Evolutionary conservation across 2,113 vertebrate genomes (phyloP).

Genomic region (Pseudorectes ferrugineus): DNA sequence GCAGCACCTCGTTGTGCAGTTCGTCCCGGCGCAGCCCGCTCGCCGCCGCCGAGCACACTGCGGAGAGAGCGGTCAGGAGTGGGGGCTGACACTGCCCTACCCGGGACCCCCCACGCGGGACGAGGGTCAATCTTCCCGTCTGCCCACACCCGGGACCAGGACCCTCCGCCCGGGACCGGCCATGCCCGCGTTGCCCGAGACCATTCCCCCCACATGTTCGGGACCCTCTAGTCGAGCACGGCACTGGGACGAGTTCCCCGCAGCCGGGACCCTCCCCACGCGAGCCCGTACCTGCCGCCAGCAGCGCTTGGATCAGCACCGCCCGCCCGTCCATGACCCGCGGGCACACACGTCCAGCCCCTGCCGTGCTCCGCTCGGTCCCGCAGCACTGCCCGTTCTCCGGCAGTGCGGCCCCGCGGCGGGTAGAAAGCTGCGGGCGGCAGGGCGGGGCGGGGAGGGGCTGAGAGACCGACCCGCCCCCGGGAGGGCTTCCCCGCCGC

Average conservation of each 20-base stretch:
- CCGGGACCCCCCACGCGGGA: not conserved
- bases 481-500: not conserved
- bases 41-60: constrained; percentile 59
- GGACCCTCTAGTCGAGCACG: not conserved
- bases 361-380: not conserved
- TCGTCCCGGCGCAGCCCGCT: constrained; percentile 54
- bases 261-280: not conserved
- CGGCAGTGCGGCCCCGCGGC: not conserved
- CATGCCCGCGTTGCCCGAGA: not conserved
- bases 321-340: constrained; percentile 15
- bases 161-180: not conserved
- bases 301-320: constrained; percentile 52
- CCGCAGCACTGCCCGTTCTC: not conserved
- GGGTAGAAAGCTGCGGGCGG: not conserved
- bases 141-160: too few species aligned
- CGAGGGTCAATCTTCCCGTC: fast-evolving
- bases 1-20: constrained; percentile 60
- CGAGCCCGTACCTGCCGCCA: constrained; percentile 60
- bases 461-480: not conserved
- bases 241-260: not conserved
- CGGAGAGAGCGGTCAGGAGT: not conserved
- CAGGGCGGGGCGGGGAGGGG: not conserved
- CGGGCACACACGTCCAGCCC: not conserved
- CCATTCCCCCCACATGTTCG: fast-evolving
- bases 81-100: not conserved